Conservation (phyloP, 2,797 vertebrate genomes). For the Callimico goeldii region DNA sequence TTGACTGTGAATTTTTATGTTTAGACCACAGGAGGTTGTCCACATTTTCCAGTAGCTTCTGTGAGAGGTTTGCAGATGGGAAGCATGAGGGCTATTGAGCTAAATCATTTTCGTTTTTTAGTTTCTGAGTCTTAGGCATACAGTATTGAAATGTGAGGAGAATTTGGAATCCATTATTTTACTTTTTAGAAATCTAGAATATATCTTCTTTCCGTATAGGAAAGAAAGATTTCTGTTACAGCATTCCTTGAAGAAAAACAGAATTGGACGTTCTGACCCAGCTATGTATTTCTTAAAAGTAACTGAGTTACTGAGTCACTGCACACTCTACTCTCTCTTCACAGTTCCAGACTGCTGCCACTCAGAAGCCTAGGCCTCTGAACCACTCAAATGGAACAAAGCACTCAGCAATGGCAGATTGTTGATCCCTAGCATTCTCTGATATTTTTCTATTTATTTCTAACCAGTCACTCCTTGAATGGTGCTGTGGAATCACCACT, state of each 20-base stretch:
- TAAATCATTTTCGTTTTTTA: background rate
- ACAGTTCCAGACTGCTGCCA: background rate
- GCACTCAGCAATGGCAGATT: background rate
- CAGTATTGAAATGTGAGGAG: background rate
- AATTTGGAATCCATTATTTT: background rate
- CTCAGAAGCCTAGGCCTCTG: rapidly evolving
- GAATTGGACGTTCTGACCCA: background rate
- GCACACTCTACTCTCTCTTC: background rate
- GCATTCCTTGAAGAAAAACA: background rate
- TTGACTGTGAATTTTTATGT: background rate
- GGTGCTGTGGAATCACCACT: background rate
- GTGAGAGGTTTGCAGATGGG: background rate
- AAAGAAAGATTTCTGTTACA: background rate
- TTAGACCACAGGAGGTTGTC: background rate
- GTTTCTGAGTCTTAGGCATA: background rate
- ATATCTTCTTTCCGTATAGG: background rate
- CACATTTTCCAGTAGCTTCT: background rate
- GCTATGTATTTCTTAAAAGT: background rate
- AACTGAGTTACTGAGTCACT: background rate
- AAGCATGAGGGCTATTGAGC: background rate
- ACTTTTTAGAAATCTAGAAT: background rate
- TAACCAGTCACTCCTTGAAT: background rate
- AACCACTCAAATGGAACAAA: background rate
- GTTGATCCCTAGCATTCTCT: background rate
- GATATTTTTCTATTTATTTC: background rate